phyloP scores from a whole-genome alignment of 2,888 invertebrate genomes.

The Nemotelus pantherinus region DNA sequence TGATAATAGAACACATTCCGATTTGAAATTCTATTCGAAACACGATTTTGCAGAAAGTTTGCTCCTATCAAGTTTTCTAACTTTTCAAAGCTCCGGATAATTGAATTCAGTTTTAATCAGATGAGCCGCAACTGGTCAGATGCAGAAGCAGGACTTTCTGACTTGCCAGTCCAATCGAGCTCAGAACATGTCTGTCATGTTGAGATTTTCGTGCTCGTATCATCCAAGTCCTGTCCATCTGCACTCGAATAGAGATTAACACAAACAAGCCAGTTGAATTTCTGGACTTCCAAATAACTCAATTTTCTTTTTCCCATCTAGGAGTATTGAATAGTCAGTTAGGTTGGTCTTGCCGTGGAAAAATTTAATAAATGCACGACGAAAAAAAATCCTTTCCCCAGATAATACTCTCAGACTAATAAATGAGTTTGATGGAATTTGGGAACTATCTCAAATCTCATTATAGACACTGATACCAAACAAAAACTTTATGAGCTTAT shows the following conservation, averaged over 20 bases:
- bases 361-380: not conserved
- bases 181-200: not conserved
- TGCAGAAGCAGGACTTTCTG: not conserved
- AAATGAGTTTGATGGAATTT: not conserved
- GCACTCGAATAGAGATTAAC: not conserved
- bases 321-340: not conserved
- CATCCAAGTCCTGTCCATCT: not conserved
- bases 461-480: too few relatives aligned
- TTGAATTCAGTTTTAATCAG: not conserved
- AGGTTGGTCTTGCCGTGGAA: not conserved
- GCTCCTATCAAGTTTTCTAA: not conserved
- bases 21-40: not conserved
- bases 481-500: too few relatives aligned
- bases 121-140: not conserved
- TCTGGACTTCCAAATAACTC: not conserved
- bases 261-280: too few relatives aligned
- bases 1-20: not conserved
- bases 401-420: not conserved
- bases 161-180: not conserved
- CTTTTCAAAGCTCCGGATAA: not conserved
- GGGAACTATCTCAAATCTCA: not conserved
- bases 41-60: not conserved
- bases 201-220: slow-evolving; percentile 11
- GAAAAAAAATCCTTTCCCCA: not conserved
- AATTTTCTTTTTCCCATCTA: not conserved